Conservation (phyloP, 2,888 invertebrate species). For the Cephus nigrinus region DNA sequence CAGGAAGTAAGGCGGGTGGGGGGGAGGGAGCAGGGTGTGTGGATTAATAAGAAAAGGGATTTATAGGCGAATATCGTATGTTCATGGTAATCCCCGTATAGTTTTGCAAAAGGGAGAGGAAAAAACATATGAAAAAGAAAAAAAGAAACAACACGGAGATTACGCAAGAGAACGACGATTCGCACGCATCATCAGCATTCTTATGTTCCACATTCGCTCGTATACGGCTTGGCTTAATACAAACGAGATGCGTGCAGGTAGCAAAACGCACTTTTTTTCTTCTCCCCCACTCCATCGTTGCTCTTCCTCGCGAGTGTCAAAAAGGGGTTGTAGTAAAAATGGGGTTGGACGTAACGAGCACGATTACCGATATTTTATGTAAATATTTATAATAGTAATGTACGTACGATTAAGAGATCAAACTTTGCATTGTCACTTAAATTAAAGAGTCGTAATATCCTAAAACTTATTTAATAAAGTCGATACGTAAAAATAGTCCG, state of each 20-base stretch:
- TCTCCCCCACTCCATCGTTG: neutral
- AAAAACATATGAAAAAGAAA: no score
- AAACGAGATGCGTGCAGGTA: neutral
- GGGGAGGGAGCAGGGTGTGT: neutral
- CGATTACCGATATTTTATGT: conserved; percentile 25
- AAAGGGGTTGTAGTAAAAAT: conserved; percentile 2
- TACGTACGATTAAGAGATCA: conserved; percentile 59
- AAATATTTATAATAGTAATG: conserved; percentile 38
- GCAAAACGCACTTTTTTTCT: neutral
- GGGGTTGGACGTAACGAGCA: conserved; percentile 6
- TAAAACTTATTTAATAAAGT: neutral
- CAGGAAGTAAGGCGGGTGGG: neutral
- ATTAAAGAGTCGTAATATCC: conserved; percentile 20
- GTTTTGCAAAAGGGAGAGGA: no score
- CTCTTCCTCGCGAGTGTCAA: neutral
- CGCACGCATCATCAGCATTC: neutral
- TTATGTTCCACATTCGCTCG: neutral
- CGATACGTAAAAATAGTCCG: neutral
- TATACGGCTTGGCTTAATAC: neutral
- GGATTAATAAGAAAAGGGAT: neutral
- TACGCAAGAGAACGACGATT: neutral
- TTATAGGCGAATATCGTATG: neutral
- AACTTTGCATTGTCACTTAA: conserved; percentile 53
- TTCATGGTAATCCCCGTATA: neutral
- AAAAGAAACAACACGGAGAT: no score